These are phyloP conservation scores for Falco naumanni DNA, from an alignment of 2,797 vertebrate species.

Conservation along the genomic window DNA sequence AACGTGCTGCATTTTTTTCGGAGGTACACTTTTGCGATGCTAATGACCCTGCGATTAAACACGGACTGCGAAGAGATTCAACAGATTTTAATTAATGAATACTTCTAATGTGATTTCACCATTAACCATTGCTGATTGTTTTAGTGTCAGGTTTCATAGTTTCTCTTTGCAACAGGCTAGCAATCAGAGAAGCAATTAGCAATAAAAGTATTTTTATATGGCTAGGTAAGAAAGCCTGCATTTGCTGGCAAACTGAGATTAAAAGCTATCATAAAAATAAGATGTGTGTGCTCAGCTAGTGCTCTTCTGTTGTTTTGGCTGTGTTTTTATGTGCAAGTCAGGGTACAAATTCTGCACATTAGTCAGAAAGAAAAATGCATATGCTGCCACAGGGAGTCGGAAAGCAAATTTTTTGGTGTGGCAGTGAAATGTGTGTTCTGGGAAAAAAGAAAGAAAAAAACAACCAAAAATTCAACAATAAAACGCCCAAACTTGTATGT, in stretches of 20 bases:
- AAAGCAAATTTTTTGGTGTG: conserved; percentile 65
- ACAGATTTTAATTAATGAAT: conserved; percentile 63
- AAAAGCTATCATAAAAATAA: conserved; percentile 74
- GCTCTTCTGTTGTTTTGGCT: conserved; percentile 57
- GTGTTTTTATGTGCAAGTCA: conserved; percentile 74
- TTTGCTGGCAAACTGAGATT: conserved; percentile 74
- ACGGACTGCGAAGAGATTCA: background rate
- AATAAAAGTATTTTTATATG: conserved; percentile 36
- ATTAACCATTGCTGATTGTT: conserved; percentile 51
- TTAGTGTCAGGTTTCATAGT: background rate
- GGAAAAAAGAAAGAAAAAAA: background rate
- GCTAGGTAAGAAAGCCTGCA: conserved; percentile 53
- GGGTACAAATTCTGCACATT: conserved; percentile 73
- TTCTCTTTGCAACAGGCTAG: conserved; percentile 38
- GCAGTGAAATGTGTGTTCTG: conserved; percentile 41
- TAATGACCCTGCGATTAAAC: conserved; percentile 45
- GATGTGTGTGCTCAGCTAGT: conserved; percentile 53
- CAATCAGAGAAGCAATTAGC: conserved; percentile 61
- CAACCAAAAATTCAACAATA: too few species aligned
- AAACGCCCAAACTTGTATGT: conserved; percentile 10
- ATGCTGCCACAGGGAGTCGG: conserved; percentile 49
- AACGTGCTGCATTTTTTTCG: conserved; percentile 2
- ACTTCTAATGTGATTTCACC: conserved; percentile 17
- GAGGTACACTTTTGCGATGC: background rate
- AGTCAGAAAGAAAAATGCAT: conserved; percentile 79